Evolutionary conservation across 2,113 vertebrate species (phyloP), one percentile per base, ranked within the genome.

Genomic region (Plestiodon gilberti): DNA sequence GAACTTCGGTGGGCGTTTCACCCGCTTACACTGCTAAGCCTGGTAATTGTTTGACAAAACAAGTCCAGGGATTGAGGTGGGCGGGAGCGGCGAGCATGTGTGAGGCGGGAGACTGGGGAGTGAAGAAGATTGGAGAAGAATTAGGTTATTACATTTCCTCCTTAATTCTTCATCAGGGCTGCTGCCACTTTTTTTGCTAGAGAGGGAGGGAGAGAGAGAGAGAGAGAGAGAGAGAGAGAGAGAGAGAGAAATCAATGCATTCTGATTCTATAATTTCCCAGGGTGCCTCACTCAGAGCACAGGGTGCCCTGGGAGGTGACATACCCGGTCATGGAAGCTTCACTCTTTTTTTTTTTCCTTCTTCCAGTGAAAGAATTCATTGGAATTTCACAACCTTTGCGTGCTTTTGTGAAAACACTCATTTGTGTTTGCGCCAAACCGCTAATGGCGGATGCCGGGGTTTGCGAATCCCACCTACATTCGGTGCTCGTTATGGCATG

Each of bases 191-290:
- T 96, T 94, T 94, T 96, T 95, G 87, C 95, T 22, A 15, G 59
- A 35, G 70, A 71, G 67, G 35, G 70, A 71, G 70, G 33, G 70
- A 71, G 35, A n/a, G 62, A 69, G 64, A 76, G 71, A 38, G 70
- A 40, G 71, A 40, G 61, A 57, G 18, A n/a, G 20, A 17, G 67
- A 83, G 14, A 40, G 43, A 38, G 52, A 40, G n/a, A 23, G 52
- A 14, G 7, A 35, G 40, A 85, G 93, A 96, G 98, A 95, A 99
- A 98, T 98, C 98, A 97, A 98, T 98, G 98, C 95, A 92, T 97
- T 98, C 97, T 97, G 97, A 97, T 97, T 97, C 96, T 92, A 94
- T 98, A 97, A 98, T 98, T 98, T 99, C 98, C 98, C 98, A 97
- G 93, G 98, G 96, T 98, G 97, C 97, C 94, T 95, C 93, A 93